Conservation (phyloP, 1,140 invertebrate genomes). For the Chrysomallon squamiferum region DNA sequence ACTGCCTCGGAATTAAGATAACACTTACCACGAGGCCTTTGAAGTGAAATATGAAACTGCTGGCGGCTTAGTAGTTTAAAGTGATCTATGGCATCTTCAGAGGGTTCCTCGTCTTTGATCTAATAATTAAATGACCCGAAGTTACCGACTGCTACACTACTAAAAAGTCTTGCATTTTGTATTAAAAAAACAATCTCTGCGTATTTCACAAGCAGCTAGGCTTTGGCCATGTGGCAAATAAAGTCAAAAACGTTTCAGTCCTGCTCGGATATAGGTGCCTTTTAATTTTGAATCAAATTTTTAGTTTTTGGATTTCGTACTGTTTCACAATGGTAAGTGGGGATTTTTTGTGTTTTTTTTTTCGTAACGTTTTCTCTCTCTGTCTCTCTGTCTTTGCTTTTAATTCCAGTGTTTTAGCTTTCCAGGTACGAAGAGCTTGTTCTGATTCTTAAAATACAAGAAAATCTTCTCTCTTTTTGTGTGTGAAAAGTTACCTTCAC, state of each 20-base stretch:
- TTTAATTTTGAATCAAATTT: not conserved
- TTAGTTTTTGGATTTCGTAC: too few relatives aligned
- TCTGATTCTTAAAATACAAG: too few relatives aligned
- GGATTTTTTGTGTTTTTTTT: too few relatives aligned
- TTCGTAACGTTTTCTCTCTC: too few relatives aligned
- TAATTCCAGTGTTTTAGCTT: not conserved
- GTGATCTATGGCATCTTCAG: slow-evolving; percentile 22
- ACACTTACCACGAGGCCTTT: slow-evolving; percentile 25
- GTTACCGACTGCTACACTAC: slow-evolving; percentile 20
- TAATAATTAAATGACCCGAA: slow-evolving; percentile 34
- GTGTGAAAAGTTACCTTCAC: too few relatives aligned
- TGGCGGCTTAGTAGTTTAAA: slow-evolving; percentile 12
- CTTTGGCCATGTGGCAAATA: slow-evolving; percentile 5
- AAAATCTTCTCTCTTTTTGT: too few relatives aligned
- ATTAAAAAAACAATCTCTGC: slow-evolving; percentile 5
- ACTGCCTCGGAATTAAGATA: slow-evolving; percentile 7
- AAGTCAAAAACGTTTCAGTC: not conserved
- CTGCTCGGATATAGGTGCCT: not conserved
- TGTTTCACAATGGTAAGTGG: not conserved
- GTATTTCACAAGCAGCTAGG: not conserved
- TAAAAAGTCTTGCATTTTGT: slow-evolving; percentile 18
- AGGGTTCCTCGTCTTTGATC: slow-evolving; percentile 27
- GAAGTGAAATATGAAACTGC: slow-evolving; percentile 33
- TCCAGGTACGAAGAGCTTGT: not conserved
- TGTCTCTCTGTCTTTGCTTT: not conserved